Evolutionary conservation across 2,113 vertebrate genomes (phyloP).

Genomic region (Azemiops feae): DNA sequence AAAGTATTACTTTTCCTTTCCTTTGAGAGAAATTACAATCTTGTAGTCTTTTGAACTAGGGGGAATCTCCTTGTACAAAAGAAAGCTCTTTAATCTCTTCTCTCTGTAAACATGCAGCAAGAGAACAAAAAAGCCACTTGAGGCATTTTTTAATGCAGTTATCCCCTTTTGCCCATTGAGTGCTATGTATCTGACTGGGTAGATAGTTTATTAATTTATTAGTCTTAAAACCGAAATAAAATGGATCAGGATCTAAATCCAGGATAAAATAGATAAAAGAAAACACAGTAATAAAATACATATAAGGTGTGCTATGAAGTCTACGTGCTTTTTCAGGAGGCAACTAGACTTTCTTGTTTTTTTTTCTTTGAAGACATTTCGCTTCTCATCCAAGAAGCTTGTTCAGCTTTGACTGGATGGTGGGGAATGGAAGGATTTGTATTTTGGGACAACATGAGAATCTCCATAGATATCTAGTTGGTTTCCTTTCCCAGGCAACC

Average conservation of each 20-base stretch:
- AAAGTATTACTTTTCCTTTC: not conserved
- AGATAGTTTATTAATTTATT: not conserved
- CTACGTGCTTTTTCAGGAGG: no score
- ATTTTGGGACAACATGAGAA: no score
- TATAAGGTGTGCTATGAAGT: not conserved
- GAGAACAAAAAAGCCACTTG: not conserved
- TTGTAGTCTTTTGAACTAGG: not conserved
- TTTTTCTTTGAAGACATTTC: no score
- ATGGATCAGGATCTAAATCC: not conserved
- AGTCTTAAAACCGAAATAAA: not conserved
- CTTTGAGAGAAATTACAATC: not conserved
- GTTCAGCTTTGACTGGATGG: no score
- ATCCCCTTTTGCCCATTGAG: not conserved
- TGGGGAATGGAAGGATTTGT: no score
- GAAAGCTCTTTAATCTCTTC: not conserved
- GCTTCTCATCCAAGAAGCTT: no score
- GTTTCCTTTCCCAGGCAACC: not conserved
- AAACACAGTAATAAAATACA: not conserved
- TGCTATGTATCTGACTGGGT: not conserved
- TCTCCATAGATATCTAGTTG: not conserved
- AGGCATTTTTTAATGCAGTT: not conserved
- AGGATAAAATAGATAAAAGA: no score
- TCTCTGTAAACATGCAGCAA: not conserved
- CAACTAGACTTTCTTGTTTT: no score
- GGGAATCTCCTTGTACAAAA: not conserved